Base-by-base conservation (phyloP, 2,888 invertebrate species). In the Petrolisthes cinctipes region DNA sequence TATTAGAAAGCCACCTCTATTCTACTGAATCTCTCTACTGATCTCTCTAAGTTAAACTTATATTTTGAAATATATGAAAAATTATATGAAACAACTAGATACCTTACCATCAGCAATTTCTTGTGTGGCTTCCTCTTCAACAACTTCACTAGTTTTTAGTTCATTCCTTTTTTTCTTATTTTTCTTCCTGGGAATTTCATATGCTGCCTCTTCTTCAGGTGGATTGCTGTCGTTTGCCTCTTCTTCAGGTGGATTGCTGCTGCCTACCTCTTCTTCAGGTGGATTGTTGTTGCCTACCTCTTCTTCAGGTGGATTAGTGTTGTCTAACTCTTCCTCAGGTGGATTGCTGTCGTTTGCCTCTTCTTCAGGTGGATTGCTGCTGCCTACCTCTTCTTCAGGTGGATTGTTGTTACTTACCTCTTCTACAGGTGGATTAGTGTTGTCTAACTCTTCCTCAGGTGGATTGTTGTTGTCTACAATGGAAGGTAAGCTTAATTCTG, bases 81-180 rank as follows among this genome's bases (percentile, higher is more conserved):
- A 37, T 37, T 37, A 37, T 37, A 37, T 37, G 37, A 37, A 37
- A 37, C 37, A 37, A 37, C 37, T 37, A 37, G 37, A 37, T 37
- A 37, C 37, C 37, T 37, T 37, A 37, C 37, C 37, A 37, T 37
- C 2, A 37, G 37, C 37, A 37, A 37, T 37, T 37, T 37, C 37
- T 37, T 37, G 37, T 76, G 76, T 9, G 9, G 7, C 56, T 23
- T 61, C 61, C 56, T 23, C 23, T 14, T 61, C 80, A 57, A 14
- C 79, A 73, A 17, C 71, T 71, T 76, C 53, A 76, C 1, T 11
- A 20, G 14, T 14, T 20, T 23, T 37, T 81, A 23, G 20, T n/a
- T 57, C 23, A 51, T 6, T 82, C 7, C 53, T 56, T n/a, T 51
- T 82, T 53, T 61, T 68, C 71, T 82, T 82, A 53, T 71, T 82